These are phyloP conservation scores for Xestia sexstrigata DNA, from an alignment of 2,888 invertebrate species.

Conservation along the genomic window DNA sequence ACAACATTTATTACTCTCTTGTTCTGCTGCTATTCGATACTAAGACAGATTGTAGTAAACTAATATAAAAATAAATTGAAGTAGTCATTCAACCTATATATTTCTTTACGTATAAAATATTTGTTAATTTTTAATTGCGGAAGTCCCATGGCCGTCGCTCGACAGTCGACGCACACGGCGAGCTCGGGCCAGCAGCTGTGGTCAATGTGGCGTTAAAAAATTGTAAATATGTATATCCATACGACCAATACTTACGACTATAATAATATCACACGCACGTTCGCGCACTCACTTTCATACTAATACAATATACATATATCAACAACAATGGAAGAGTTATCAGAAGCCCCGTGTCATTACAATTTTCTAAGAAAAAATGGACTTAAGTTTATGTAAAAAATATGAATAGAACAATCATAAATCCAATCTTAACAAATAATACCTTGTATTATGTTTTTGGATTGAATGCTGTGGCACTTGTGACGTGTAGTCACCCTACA, in stretches of 20 bases:
- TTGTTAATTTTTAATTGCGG: constrained; percentile 41
- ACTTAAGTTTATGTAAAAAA: constrained; percentile 60
- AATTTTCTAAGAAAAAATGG: constrained; percentile 73
- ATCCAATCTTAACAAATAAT: constrained; percentile 67
- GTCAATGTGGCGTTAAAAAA: constrained; percentile 63
- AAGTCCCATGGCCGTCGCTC: constrained; percentile 23
- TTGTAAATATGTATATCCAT: constrained; percentile 72
- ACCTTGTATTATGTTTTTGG: constrained; percentile 66
- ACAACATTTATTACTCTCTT: constrained; percentile 51
- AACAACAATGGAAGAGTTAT: constrained; percentile 87
- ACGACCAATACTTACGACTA: constrained; percentile 64
- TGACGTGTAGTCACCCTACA: constrained; percentile 31
- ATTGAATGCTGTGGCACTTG: constrained; percentile 53
- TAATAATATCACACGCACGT: constrained; percentile 75
- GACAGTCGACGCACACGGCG: constrained; percentile 22
- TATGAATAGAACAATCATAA: constrained; percentile 59
- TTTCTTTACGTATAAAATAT: constrained; percentile 62
- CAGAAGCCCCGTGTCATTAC: constrained; percentile 83
- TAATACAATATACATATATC: constrained; percentile 74
- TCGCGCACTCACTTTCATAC: constrained; percentile 74
- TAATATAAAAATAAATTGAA: constrained; percentile 84
- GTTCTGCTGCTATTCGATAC: constrained; percentile 59
- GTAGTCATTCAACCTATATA: constrained; percentile 50
- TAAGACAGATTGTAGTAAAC: constrained; percentile 73
- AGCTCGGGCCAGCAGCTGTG: constrained; percentile 58